phyloP scores from a whole-genome alignment of 1,140 invertebrate genomes.

The Polypedilum vanderplanki region DNA sequence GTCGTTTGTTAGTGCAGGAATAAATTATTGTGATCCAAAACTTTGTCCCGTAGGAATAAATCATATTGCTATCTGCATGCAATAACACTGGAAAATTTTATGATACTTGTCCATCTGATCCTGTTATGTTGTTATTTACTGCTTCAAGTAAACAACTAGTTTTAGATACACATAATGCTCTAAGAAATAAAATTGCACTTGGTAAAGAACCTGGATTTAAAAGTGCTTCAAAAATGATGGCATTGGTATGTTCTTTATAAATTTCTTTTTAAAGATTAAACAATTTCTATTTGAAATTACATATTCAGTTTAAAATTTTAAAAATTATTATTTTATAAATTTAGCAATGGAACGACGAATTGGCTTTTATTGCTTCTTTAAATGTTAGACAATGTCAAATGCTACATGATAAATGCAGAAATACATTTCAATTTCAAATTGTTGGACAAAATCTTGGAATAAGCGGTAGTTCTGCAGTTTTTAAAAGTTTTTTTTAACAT shows the following conservation, averaged over 20 bases:
- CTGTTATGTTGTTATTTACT: not conserved
- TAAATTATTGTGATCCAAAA: too few relatives aligned
- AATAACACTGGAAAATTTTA: not conserved
- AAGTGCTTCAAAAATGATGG: not conserved
- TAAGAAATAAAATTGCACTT: not conserved
- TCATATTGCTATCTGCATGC: not conserved
- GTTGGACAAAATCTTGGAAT: constrained; percentile 31
- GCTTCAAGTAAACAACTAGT: not conserved
- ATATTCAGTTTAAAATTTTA: too few relatives aligned
- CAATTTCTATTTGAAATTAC: too few relatives aligned
- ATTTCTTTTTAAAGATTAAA: too few relatives aligned
- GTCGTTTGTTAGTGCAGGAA: too few relatives aligned
- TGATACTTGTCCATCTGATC: not conserved
- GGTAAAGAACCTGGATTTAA: not conserved
- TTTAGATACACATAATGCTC: not conserved
- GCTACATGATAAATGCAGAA: constrained; percentile 31
- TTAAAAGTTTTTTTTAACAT: too few relatives aligned
- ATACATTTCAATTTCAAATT: constrained; percentile 24
- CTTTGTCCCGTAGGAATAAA: too few relatives aligned
- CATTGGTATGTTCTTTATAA: not conserved
- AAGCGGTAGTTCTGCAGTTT: constrained; percentile 1
- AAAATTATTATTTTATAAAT: too few relatives aligned
- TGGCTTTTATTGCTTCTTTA: constrained; percentile 30
- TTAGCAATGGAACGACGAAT: constrained; percentile 32
- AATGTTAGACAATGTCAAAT: constrained; percentile 32